These are phyloP conservation scores for Didymodactylos carnosus DNA, from an alignment of 2,888 invertebrate species.

Conservation along the genomic window DNA sequence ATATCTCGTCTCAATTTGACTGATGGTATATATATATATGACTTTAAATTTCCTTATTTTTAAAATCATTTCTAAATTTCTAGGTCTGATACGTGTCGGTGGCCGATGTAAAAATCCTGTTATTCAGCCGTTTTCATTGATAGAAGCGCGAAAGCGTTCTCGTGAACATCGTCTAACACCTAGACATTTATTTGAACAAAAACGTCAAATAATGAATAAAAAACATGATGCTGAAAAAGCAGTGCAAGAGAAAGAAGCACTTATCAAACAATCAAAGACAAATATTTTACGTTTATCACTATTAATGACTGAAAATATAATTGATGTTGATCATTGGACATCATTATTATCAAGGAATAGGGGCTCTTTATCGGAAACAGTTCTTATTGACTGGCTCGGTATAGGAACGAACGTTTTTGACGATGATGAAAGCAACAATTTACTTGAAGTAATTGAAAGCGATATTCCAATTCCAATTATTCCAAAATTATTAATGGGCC, in stretches of 20 bases:
- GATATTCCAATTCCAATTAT: no score
- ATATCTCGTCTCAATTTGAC: neutral
- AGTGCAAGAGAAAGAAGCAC: neutral
- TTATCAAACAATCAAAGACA: neutral
- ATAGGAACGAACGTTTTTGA: no score
- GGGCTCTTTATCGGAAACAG: neutral
- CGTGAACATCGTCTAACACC: neutral
- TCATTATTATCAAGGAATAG: neutral
- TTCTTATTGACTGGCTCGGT: neutral
- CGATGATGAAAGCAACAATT: no score
- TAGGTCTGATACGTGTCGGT: constrained; percentile 15
- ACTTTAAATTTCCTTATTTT: neutral
- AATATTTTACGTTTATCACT: neutral
- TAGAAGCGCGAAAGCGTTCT: neutral
- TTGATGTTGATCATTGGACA: neutral
- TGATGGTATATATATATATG: neutral
- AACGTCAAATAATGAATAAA: neutral
- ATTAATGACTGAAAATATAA: neutral
- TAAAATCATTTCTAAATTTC: neutral
- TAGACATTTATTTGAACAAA: neutral
- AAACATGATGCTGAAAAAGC: neutral
- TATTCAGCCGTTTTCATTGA: constrained; percentile 4
- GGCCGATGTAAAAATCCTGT: constrained; percentile 13
- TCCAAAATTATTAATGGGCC: no score
- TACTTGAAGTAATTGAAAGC: no score